Base-by-base conservation (phyloP, 2,888 invertebrate genomes). In the Ornithoptera alexandrae region DNA sequence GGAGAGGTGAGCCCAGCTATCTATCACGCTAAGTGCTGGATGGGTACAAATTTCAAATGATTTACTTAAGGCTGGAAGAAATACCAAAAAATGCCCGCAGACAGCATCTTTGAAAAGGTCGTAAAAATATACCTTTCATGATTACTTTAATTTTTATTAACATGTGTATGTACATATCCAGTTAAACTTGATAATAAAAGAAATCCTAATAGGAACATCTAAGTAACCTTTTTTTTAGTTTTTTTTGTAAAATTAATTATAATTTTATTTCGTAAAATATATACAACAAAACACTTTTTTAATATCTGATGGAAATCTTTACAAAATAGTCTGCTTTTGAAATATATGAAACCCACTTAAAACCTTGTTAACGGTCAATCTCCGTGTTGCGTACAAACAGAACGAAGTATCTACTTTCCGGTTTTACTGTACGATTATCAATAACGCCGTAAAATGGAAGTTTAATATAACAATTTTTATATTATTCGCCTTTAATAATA, bases 1-100 rank as follows among this genome's bases (percentile, higher is more conserved):
- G 74, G 73, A 75, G 74, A 77, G 78, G 81, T 80, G 78, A 76
- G 74, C 72, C 71, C 74, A 78, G 76, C 81, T 18, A 84, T 87
- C 86, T 84, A 87, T 86, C 87, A 87, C 78, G 77, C 74, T 84
- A 81, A 84, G 83, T 81, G 84, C 81, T 76, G 74, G 79, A 74
- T 78, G 77, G 75, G 75, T 75, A 81, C 80, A 83, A 84, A 84
- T 83, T 82, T 79, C 75, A 81, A 84, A 83, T 81, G 83, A 83
- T 83, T 81, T 81, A 84, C 81, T 78, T 76, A 74, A 73, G 73
- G 74, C 76, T 76, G 77, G 77, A 22, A 76, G 79, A 77, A 74
- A 74, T 74, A 73, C 70, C 77, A 73, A 75, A 74, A 71, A 71
- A 69, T 57, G n/a, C 50, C 73, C 70, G 71, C 57, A 72, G 72